A percentile compares a stretch with the other conserved stretches of the same genome.
Evolutionary conservation across 2,113 vertebrate genomes (phyloP).

Genomic region (Galemys pyrenaicus): DNA sequence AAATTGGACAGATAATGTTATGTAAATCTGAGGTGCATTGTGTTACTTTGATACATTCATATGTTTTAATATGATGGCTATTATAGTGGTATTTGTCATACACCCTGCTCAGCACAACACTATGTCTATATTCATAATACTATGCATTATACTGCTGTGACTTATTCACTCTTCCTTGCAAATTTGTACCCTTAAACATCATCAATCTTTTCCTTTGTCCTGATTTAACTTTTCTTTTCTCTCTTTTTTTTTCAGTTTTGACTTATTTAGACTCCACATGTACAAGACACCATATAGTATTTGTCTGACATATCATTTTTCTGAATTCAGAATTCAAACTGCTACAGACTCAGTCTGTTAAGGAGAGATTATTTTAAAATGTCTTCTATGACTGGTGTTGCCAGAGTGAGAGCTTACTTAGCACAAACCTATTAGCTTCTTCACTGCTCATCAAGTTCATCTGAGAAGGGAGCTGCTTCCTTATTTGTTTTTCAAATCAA

Average conservation of each 20-base stretch:
- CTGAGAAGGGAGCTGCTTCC: background rate
- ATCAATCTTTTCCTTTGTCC: background rate
- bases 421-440: background rate
- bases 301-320: background rate
- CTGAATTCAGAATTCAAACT: background rate
- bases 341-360: background rate
- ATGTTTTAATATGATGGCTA: too few relatives aligned
- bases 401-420: background rate
- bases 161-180: background rate
- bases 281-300: background rate
- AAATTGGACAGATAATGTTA: background rate
- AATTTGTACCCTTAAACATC: background rate
- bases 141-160: background rate
- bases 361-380: background rate
- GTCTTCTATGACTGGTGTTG: accelerated
- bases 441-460: background rate
- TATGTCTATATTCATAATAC: background rate
- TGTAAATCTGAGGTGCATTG: background rate
- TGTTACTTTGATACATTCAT: background rate
- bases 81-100: background rate
- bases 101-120: background rate
- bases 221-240: background rate
- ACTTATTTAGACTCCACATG: background rate
- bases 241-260: background rate
- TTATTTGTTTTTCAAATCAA: background rate